A percentile compares a stretch with the other conserved stretches of the same genome.
phyloP scores from a whole-genome alignment of 1,140 invertebrate species.

The Microplitis mediator region DNA sequence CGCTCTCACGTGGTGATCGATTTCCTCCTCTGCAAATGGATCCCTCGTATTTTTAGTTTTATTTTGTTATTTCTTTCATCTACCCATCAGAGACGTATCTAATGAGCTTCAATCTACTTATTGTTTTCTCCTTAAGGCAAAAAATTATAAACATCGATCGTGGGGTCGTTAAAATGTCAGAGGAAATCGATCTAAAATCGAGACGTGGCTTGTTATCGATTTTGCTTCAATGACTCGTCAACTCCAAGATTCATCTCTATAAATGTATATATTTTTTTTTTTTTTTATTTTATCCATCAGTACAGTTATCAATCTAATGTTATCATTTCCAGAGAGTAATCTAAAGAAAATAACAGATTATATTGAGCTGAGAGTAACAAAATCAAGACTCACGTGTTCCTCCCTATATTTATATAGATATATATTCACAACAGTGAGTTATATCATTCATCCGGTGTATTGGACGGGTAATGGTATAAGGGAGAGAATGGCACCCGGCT shows the following conservation, averaged over 20 bases:
- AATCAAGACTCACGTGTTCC: no score
- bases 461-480: slow-evolving; percentile 1
- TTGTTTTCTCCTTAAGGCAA: slow-evolving; percentile 8
- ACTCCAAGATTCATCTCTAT: no score
- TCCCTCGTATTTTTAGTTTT: no score
- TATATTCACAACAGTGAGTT: slow-evolving; percentile 13
- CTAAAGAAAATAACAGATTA: slow-evolving; percentile 9
- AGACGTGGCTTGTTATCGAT: no score
- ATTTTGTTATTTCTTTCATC: not conserved
- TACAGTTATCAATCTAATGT: not conserved
- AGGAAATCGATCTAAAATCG: not conserved
- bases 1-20: no score
- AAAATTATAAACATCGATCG: not conserved
- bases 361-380: not conserved
- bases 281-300: no score
- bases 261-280: no score
- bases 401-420: not conserved
- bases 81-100: not conserved
- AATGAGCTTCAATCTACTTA: slow-evolving; percentile 25
- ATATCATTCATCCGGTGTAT: slow-evolving; percentile 35
- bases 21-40: no score
- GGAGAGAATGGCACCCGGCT: slow-evolving; percentile 31
- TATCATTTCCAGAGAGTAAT: slow-evolving; percentile 16
- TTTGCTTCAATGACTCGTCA: no score
- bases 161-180: not conserved